Evolutionary conservation across 2,113 vertebrate species (phyloP).

Genomic region (Murina feae): DNA sequence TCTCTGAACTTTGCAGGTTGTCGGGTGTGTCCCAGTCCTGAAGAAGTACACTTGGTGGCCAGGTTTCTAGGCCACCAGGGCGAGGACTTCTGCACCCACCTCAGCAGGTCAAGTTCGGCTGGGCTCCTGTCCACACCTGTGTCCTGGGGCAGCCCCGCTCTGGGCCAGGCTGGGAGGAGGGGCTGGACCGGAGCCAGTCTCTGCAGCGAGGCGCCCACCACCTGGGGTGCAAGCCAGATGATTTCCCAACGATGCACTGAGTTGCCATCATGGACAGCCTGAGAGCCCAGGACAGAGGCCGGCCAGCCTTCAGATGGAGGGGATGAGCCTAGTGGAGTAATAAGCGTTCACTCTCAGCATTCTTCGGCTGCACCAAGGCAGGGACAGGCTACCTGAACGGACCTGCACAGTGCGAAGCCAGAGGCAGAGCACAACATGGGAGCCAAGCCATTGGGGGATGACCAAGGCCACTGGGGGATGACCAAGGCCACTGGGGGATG

Average conservation of each 20-base stretch:
- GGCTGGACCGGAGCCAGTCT: neutral
- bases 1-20: neutral
- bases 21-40: neutral
- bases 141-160: neutral
- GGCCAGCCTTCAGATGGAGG: neutral
- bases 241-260: too few relatives aligned
- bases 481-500: too few relatives aligned
- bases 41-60: neutral
- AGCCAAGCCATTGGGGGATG: neutral
- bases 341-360: neutral
- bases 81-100: accelerated
- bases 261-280: accelerated
- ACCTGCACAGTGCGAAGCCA: accelerated
- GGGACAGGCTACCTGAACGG: accelerated
- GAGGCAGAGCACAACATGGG: neutral
- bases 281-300: neutral
- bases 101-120: neutral
- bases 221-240: neutral
- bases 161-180: neutral
- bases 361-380: neutral
- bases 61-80: neutral
- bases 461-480: neutral
- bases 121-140: neutral
- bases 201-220: accelerated
- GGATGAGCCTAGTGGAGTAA: accelerated